phyloP scores from a whole-genome alignment of 1,140 invertebrate genomes.

The Orius insidiosus region DNA sequence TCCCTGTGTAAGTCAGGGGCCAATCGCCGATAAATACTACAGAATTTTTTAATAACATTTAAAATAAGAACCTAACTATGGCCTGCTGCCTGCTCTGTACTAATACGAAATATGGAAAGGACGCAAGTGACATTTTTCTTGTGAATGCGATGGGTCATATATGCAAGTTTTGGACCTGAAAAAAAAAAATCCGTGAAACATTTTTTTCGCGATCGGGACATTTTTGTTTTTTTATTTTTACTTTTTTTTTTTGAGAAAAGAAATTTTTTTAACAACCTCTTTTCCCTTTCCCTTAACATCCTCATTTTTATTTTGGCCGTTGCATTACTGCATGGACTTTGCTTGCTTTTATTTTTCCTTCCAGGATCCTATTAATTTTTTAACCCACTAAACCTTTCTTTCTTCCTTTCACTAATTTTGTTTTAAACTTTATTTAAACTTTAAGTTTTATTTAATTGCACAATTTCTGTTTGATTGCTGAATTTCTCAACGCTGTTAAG shows the following conservation, averaged over 20 bases:
- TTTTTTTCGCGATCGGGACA: conserved; percentile 16
- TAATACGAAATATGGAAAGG: too few species aligned
- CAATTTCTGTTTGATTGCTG: conserved; percentile 53
- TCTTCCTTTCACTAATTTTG: conserved; percentile 18
- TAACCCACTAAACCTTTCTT: conserved; percentile 31
- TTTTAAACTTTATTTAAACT: conserved; percentile 14
- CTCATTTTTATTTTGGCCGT: conserved; percentile 11
- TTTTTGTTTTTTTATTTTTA: conserved; percentile 28
- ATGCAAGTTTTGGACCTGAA: neutral
- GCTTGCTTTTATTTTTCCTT: conserved; percentile 33
- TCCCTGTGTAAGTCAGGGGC: too few species aligned
- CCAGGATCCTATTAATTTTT: conserved; percentile 44
- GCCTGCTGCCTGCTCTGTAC: too few species aligned
- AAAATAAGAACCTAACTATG: too few species aligned
- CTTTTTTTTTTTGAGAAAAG: conserved; percentile 32
- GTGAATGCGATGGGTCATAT: neutral
- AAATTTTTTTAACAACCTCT: conserved; percentile 27
- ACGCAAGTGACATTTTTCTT: too few species aligned
- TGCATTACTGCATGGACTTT: conserved; percentile 19
- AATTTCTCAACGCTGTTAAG: conserved; percentile 23
- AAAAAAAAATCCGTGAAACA: too few species aligned
- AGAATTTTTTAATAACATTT: too few species aligned
- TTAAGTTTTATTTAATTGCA: conserved; percentile 45
- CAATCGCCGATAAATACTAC: too few species aligned
- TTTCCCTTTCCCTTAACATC: conserved; percentile 14